These are phyloP conservation scores for Heterotilapia buettikoferi DNA, from an alignment of 2,113 vertebrate genomes.

Conservation along the genomic window DNA sequence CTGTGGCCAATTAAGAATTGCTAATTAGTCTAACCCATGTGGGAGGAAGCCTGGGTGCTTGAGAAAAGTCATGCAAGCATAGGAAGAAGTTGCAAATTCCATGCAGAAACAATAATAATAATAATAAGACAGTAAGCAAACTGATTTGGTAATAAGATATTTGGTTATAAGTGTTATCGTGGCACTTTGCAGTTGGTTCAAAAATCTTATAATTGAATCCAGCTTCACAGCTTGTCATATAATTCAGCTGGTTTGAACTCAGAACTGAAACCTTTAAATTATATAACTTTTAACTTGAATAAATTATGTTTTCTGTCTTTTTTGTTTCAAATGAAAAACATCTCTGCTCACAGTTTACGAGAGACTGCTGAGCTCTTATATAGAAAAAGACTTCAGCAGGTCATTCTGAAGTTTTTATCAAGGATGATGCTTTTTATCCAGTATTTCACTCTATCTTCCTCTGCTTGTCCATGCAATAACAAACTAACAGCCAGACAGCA, in stretches of 20 bases:
- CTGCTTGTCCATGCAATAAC: neutral
- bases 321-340: neutral
- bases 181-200: neutral
- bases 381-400: neutral
- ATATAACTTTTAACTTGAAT: neutral
- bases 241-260: neutral
- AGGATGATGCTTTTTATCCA: neutral
- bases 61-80: neutral
- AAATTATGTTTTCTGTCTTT: neutral
- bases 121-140: neutral
- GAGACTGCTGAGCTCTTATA: neutral
- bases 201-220: neutral
- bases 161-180: neutral
- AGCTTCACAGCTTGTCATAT: neutral
- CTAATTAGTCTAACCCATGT: neutral
- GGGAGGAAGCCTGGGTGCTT: neutral
- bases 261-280: neutral
- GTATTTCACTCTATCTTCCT: neutral
- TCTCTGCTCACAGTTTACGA: neutral
- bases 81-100: neutral
- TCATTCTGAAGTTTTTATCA: neutral
- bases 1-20: neutral
- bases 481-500: neutral
- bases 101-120: neutral
- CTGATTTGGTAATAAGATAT: neutral